Evolutionary conservation across 2,113 vertebrate genomes (phyloP).

Genomic region (Muntiacus reevesi): DNA sequence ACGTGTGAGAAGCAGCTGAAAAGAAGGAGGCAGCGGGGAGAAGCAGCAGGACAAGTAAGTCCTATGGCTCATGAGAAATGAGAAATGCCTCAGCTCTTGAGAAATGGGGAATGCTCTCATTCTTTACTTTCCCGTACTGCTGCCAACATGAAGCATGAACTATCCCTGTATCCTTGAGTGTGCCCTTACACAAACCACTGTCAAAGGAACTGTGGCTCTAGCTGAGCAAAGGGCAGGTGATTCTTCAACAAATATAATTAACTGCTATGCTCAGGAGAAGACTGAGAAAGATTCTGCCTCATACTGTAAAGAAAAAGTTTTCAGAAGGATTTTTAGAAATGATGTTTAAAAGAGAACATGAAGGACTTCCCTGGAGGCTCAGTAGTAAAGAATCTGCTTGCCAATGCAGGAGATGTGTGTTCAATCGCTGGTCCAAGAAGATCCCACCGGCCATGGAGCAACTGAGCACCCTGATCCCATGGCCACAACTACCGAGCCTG

Average conservation of each 20-base stretch:
- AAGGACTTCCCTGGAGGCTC: not conserved
- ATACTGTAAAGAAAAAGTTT: not conserved
- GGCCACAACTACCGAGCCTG: not conserved
- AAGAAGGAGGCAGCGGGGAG: not conserved
- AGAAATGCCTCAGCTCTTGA: not conserved
- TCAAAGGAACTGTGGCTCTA: not conserved
- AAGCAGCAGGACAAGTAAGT: not conserved
- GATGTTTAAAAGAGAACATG: not conserved
- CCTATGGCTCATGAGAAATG: not conserved
- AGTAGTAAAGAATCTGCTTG: not conserved
- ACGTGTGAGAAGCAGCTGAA: too few relatives aligned
- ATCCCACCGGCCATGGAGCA: not conserved
- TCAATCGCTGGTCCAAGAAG: not conserved
- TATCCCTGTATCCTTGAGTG: not conserved
- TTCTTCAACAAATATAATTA: not conserved
- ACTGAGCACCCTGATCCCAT: not conserved
- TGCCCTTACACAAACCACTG: not conserved
- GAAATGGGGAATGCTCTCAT: rapidly evolving
- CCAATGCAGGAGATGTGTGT: not conserved
- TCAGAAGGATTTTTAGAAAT: not conserved
- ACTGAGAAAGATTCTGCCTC: not conserved
- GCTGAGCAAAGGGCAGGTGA: not conserved
- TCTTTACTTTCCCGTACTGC: not conserved
- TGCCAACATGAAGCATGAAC: too few relatives aligned
- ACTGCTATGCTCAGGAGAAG: not conserved